phyloP scores from a whole-genome alignment of 1,140 invertebrate genomes.

The Choristoneura fumiferana region DNA sequence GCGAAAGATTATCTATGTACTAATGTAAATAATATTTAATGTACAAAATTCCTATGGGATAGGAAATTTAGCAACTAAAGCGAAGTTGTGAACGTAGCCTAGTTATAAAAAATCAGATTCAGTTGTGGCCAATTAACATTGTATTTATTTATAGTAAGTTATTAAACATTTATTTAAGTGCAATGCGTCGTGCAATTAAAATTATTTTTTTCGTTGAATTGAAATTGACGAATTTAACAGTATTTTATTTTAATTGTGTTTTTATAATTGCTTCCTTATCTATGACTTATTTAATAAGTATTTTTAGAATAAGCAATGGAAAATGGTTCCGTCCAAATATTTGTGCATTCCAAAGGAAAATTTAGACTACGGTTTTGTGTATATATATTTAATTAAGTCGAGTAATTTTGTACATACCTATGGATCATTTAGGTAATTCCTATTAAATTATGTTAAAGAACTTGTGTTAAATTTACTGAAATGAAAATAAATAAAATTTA shows the following conservation, averaged over 20 bases:
- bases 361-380: constrained; percentile 36
- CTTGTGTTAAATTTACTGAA: constrained; percentile 22
- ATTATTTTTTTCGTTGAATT: constrained; percentile 13
- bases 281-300: constrained; percentile 4
- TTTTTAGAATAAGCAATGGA: constrained; percentile 30
- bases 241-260: constrained; percentile 43
- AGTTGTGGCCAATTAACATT: no score
- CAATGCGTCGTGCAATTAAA: neutral
- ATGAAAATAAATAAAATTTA: constrained; percentile 24
- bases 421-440: neutral
- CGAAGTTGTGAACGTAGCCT: no score
- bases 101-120: no score
- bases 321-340: constrained; percentile 66
- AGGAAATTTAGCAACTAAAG: no score
- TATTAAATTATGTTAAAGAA: constrained; percentile 8
- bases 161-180: neutral
- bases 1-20: no score
- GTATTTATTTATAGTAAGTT: no score
- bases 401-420: constrained; percentile 34
- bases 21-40: no score
- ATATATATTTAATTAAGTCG: constrained; percentile 32
- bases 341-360: constrained; percentile 66
- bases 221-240: constrained; percentile 40
- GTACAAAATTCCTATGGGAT: no score
- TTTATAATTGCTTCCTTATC: constrained; percentile 7